phyloP scores from a whole-genome alignment of 2,888 invertebrate species.

The Lasioglossum leucozonium region DNA sequence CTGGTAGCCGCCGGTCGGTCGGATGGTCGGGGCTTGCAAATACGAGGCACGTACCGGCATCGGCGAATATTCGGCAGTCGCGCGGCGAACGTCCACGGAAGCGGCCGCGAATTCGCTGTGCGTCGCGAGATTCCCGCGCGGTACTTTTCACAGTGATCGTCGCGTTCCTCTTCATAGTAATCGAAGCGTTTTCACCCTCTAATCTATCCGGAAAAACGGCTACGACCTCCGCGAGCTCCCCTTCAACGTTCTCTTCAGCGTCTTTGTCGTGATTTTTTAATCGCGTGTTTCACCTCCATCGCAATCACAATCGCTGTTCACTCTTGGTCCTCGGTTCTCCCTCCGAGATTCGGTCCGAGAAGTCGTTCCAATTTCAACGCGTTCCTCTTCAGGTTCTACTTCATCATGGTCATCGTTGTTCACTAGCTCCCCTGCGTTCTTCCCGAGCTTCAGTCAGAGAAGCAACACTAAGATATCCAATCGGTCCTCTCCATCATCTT shows the following conservation, averaged over 20 bases:
- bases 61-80: slow-evolving; percentile 53
- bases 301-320: too few species aligned
- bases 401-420: background rate
- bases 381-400: background rate
- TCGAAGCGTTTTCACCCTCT: too few species aligned
- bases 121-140: background rate
- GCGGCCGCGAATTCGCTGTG: slow-evolving; percentile 17
- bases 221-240: too few species aligned
- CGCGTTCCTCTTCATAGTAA: background rate
- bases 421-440: background rate
- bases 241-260: background rate
- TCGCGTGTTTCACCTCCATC: too few species aligned
- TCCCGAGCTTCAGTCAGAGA: background rate
- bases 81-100: slow-evolving; percentile 39
- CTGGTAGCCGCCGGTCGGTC: slow-evolving; percentile 26
- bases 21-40: slow-evolving; percentile 33
- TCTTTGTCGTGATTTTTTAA: background rate
- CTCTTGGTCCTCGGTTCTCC: too few species aligned
- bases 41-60: slow-evolving; percentile 32
- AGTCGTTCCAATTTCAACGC: too few species aligned
- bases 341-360: too few species aligned
- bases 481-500: too few species aligned
- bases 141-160: background rate
- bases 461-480: background rate
- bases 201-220: too few species aligned